Conservation (phyloP, 37 sponge, comb jelly and placozoan genomes). For the Haliclona indistincta region DNA sequence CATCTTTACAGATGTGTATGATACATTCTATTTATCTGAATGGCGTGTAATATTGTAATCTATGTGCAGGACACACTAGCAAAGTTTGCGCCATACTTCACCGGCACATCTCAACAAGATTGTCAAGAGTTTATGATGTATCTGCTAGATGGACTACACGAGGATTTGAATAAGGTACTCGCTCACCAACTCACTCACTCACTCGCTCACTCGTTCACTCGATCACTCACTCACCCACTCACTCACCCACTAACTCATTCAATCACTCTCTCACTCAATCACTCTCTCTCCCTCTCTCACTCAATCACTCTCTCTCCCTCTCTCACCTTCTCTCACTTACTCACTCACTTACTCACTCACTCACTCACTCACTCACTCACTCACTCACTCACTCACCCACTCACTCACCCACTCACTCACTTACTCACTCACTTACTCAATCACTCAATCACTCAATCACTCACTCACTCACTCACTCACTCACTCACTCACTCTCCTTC, state of each 20-base stretch:
- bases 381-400: not conserved
- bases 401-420: not conserved
- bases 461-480: not conserved
- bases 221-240: not conserved
- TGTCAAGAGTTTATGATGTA: constrained; percentile 88
- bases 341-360: not conserved
- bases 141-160: constrained; percentile 89
- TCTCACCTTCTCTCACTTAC: constrained; percentile 33
- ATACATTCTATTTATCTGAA: no score
- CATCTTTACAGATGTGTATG: constrained; percentile 6
- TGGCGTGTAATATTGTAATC: not conserved
- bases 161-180: constrained; percentile 84
- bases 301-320: not conserved
- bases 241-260: not conserved
- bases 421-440: constrained; percentile 1
- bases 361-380: not conserved
- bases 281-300: not conserved
- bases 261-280: not conserved
- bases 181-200: not conserved
- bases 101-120: constrained; percentile 81
- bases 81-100: constrained; percentile 57
- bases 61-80: constrained; percentile 31
- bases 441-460: not conserved
- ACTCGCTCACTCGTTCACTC: not conserved
- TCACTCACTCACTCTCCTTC: not conserved